Evolutionary conservation across 2,113 vertebrate species (phyloP), one percentile per base, ranked within the genome.

Genomic region (Hymenochirus boettgeri): DNA sequence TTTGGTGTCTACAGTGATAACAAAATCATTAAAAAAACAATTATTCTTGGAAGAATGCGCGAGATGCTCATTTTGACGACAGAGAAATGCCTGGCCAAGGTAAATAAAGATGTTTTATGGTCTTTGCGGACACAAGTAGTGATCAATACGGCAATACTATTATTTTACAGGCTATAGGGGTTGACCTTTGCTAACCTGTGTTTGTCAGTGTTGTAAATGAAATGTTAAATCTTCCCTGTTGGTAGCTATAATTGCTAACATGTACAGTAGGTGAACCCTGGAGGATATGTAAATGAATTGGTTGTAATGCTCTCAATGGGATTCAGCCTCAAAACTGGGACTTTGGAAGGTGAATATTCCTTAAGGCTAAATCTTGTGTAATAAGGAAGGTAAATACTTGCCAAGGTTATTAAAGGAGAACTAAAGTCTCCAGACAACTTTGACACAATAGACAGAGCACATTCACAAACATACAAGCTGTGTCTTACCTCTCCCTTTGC

Each of bases 51-150:
- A 18, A 3, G 46, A 21, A 48, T 48, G 46, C 8, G 19, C 22
- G 26, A 33, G 33, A 39, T 18, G 39, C 55, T 39, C 62, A 35
- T 57, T 53, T 22, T 45, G 1, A 17, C 48, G 52, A 64, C 62
- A 55, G 51, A 55, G 9, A n/a, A n/a, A 13, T 64, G 62, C 62
- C 55, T 64, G 54, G 51, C 11, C 42, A 64, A 64, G 51, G 51
- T 55, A 55, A 47, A 56, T 65, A 46, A 47, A 57, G 25, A 31
- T 25, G 62, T 57, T 46, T 64, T 31, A 65, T 65, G 29, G 33
- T 48, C 37, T 65, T 42, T 26, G 31, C 15, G 39, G 19, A 56
- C 51, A 21, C 39, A 56, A 46, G 62, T 65, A n/a, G 7, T 21
- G 42, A 65, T 65, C 53, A 57, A 65, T 64, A 64, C 35, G 42